Evolutionary conservation across 2,888 invertebrate species (phyloP), one percentile per base, ranked within the genome.

Genomic region (Galerucella pusilla): DNA sequence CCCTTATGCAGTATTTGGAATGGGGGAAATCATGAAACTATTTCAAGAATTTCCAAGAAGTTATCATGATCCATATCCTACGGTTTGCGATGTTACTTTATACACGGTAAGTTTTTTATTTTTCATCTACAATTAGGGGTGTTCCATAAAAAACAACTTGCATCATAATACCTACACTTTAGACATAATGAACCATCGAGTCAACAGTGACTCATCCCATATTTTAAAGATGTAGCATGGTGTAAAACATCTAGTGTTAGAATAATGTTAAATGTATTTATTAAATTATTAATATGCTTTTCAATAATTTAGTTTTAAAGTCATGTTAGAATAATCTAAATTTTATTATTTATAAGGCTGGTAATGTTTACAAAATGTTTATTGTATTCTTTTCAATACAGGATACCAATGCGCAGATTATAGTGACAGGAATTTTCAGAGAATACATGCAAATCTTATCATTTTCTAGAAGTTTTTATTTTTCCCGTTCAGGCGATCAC

Each of bases 381-480:
- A 14, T 45, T 54, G 12, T 16, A 52, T 46, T 57, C 16, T 42
- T 65, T 59, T 35, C 10, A 10, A 25, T 74, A 46, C 28, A 76
- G 76, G 65, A 63, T 11, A 69, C 65, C 11, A 45, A 57, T 11
- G 76, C 74, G 2, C 52, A 61, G 10, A 7, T 76, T 9, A 46
- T 69, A 10, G 75, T 79, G 4, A 46, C 69, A 16, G 80, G 80
- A 9, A 61, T 77, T 60, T 77, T 78, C 59, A 75, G 64, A 73
- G 77, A 76, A 65, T 35, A 60, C 6, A 9, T 35, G 1, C 71
- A 72, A 11, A 46, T 71, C 3, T 59, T 76, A 14, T 64, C 71
- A 3, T 80, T 80, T 65, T 74, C 68, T 35, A 75, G 80, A 73
- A 77, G 59, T 65, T 80, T 80, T 60, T 66, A 75, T 5, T 70